These are phyloP conservation scores for Hirtodrosophila trivittata DNA, from an alignment of 2,888 invertebrate species.

Conservation along the genomic window DNA sequence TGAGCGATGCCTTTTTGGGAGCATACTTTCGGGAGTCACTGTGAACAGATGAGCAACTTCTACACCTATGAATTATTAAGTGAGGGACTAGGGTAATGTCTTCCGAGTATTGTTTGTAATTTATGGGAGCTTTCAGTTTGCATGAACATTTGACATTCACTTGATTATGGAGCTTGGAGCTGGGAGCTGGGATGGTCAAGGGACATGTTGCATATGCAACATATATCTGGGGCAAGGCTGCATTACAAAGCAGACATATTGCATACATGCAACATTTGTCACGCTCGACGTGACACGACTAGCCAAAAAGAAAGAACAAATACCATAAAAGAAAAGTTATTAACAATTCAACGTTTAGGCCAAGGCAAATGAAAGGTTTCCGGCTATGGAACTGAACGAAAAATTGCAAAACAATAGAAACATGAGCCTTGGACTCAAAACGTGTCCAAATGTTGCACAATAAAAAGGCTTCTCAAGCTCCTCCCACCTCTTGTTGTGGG, in stretches of 20 bases:
- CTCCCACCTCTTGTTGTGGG: neutral
- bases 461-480: slow-evolving; percentile 19
- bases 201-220: slow-evolving; percentile 14
- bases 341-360: slow-evolving; percentile 72
- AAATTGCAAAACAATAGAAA: slow-evolving; percentile 64
- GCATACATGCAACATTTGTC: slow-evolving; percentile 42
- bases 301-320: neutral
- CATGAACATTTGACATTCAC: slow-evolving; percentile 47
- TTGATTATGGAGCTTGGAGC: slow-evolving; percentile 39
- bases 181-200: slow-evolving; percentile 3
- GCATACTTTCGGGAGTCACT: slow-evolving; percentile 52
- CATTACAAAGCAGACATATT: slow-evolving; percentile 16
- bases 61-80: slow-evolving; percentile 62
- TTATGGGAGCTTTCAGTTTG: slow-evolving; percentile 65
- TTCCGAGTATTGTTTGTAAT: slow-evolving; percentile 57
- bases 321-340: slow-evolving; percentile 32
- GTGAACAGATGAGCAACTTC: slow-evolving; percentile 39
- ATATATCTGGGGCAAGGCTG: slow-evolving; percentile 55
- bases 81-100: slow-evolving; percentile 5
- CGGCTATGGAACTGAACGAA: slow-evolving; percentile 32
- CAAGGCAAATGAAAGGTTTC: slow-evolving; percentile 64
- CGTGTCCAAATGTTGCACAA: slow-evolving; percentile 40
- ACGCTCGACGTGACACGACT: slow-evolving; percentile 14
- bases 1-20: slow-evolving; percentile 71
- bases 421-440: slow-evolving; percentile 48